A percentile compares a stretch with the other conserved stretches of the same genome.
These are phyloP conservation scores for Astreopora myriophthalma DNA, from an alignment of 64 coral and sea anemone species.

Conservation along the genomic window DNA sequence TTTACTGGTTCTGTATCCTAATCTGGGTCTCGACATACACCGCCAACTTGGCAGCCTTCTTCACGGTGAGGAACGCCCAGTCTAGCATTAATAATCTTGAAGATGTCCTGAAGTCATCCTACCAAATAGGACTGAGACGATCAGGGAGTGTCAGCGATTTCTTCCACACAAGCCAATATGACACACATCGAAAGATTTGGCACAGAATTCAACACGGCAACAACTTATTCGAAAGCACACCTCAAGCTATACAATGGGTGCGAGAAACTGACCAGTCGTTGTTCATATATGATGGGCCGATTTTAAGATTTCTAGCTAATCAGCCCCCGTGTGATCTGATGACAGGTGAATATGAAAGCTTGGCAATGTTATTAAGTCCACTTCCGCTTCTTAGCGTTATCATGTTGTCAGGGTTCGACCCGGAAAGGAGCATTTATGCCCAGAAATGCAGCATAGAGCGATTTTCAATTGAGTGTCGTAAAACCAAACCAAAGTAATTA, in stretches of 20 bases:
- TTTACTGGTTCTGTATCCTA: constrained; percentile 76
- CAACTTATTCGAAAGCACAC: neutral
- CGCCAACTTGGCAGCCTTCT: constrained; percentile 81
- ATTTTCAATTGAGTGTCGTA: too few relatives aligned
- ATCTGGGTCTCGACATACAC: constrained; percentile 78
- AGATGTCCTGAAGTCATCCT: constrained; percentile 23
- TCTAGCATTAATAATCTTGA: constrained; percentile 59
- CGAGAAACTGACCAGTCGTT: constrained; percentile 8
- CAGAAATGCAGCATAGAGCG: too few relatives aligned
- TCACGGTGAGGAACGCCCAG: constrained; percentile 51
- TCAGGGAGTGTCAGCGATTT: neutral
- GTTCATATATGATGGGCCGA: constrained; percentile 29
- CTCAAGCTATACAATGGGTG: neutral
- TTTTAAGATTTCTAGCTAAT: neutral
- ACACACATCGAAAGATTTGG: constrained; percentile 26
- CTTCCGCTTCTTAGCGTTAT: too few relatives aligned
- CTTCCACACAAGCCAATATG: neutral
- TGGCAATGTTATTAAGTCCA: too few relatives aligned
- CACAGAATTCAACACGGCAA: neutral
- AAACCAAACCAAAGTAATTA: too few relatives aligned
- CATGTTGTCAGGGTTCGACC: too few relatives aligned
- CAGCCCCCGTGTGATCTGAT: constrained; percentile 33
- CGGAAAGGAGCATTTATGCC: too few relatives aligned
- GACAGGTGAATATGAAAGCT: neutral
- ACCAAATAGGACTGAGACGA: neutral